phyloP scores from a whole-genome alignment of 1,140 invertebrate species.

The Danaus melanippus region DNA sequence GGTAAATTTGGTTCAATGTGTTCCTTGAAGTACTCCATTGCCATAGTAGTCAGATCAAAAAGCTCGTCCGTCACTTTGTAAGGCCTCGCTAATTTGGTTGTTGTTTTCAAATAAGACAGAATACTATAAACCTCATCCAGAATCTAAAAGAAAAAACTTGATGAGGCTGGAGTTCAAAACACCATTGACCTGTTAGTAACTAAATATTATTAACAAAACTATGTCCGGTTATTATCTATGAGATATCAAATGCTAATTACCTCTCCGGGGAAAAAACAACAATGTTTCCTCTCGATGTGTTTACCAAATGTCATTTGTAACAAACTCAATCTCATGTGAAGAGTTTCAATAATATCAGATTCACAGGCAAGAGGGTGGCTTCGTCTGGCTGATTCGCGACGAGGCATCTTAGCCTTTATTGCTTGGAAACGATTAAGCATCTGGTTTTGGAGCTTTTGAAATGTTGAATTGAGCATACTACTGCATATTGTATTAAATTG shows the following conservation, averaged over 20 bases:
- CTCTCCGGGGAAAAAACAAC: conserved; percentile 92
- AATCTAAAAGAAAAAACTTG: conserved; percentile 62
- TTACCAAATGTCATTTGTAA: conserved; percentile 93
- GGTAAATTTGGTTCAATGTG: conserved; percentile 89
- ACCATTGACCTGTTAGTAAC: too few species aligned
- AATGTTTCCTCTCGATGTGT: conserved; percentile 91
- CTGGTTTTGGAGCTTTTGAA: conserved; percentile 84
- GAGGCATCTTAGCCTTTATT: conserved; percentile 91
- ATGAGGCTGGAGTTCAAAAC: neutral
- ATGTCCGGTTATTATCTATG: neutral
- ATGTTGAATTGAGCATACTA: conserved; percentile 84
- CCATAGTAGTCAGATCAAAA: conserved; percentile 94
- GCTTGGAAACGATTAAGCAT: conserved; percentile 86
- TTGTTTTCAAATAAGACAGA: conserved; percentile 85
- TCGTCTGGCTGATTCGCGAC: conserved; percentile 86
- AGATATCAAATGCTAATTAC: conserved; percentile 66
- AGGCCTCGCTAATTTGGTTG: conserved; percentile 83
- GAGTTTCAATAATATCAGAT: conserved; percentile 90
- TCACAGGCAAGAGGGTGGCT: conserved; percentile 89
- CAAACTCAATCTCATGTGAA: conserved; percentile 89
- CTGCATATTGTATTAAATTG: conserved; percentile 85
- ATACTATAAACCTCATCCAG: conserved; percentile 85
- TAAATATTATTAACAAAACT: conserved; percentile 3
- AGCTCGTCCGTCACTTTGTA: conserved; percentile 92
- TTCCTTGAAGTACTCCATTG: conserved; percentile 94